phyloP scores from a whole-genome alignment of 64 coral and sea anemone genomes.

The Platygyra sinensis region DNA sequence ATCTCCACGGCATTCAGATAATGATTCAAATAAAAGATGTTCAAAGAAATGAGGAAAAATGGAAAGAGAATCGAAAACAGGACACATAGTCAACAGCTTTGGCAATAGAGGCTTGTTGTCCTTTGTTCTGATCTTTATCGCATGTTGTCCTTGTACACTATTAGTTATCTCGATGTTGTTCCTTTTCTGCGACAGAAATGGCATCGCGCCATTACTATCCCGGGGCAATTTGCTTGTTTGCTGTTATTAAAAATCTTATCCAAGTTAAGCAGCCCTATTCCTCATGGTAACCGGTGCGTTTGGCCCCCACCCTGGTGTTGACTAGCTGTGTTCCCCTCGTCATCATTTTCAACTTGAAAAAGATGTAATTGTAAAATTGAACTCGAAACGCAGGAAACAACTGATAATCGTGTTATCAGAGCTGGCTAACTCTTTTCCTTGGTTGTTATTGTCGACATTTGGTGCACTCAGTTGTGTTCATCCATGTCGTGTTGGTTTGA shows the following conservation, averaged over 20 bases:
- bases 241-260: conserved; percentile 2
- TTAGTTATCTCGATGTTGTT: not conserved
- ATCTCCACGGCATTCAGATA: not conserved
- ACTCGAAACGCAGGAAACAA: too few species aligned
- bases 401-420: too few species aligned
- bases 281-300: too few species aligned
- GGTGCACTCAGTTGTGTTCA: too few species aligned
- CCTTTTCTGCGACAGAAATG: not conserved
- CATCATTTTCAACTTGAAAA: too few species aligned
- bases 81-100: conserved; percentile 34
- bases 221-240: not conserved
- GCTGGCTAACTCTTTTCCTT: conserved; percentile 1
- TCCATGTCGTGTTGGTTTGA: too few species aligned
- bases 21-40: conserved; percentile 62
- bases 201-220: not conserved
- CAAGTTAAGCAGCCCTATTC: not conserved
- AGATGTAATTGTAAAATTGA: too few species aligned
- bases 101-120: not conserved
- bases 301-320: too few species aligned
- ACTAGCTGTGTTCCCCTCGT: too few species aligned
- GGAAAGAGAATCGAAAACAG: conserved; percentile 62
- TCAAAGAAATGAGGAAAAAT: conserved; percentile 53
- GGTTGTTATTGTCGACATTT: too few species aligned
- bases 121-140: not conserved
- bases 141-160: not conserved